Percentiles rank a stretch among this genome's conserved stretches.
These are phyloP conservation scores for Pyrochroa serraticornis DNA, from an alignment of 2,888 invertebrate genomes.

Conservation along the genomic window DNA sequence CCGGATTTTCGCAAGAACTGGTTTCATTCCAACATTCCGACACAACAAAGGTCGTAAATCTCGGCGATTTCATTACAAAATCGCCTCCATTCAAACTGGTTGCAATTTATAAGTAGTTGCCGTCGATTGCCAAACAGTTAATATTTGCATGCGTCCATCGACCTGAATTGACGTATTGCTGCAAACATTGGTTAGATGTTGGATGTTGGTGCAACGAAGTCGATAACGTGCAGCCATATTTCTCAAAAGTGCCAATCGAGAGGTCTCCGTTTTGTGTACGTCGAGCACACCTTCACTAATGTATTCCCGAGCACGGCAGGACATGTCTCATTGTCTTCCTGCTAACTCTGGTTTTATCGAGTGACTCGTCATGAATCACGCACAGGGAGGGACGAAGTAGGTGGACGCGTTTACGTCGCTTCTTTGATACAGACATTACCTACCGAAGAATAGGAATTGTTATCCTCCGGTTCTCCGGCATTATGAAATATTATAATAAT, in stretches of 20 bases:
- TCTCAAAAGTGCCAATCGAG: slow-evolving; percentile 13
- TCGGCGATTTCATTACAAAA: too few relatives aligned
- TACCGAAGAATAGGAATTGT: background rate
- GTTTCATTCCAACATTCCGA: too few relatives aligned
- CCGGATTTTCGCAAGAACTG: too few relatives aligned
- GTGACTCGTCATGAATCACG: slow-evolving; percentile 19
- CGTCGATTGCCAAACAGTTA: too few relatives aligned
- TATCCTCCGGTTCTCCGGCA: background rate
- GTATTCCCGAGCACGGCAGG: slow-evolving; percentile 34
- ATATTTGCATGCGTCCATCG: too few relatives aligned
- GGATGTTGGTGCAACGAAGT: slow-evolving; percentile 5
- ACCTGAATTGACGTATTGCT: slow-evolving; percentile 10
- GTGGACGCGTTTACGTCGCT: slow-evolving; percentile 6
- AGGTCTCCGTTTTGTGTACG: background rate
- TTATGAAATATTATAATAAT: background rate
- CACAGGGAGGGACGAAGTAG: slow-evolving; percentile 3
- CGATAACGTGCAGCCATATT: slow-evolving; percentile 20
- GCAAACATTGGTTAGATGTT: slow-evolving; percentile 4
- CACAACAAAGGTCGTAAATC: too few relatives aligned
- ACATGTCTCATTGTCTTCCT: slow-evolving; percentile 37
- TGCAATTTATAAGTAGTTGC: too few relatives aligned
- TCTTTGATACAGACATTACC: slow-evolving; percentile 8
- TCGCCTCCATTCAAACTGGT: too few relatives aligned
- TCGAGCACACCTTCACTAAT: slow-evolving; percentile 17
- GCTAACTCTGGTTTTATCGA: slow-evolving; percentile 28